Evolutionary conservation across 1,140 invertebrate genomes (phyloP).

Genomic region (Papilio polytes): DNA sequence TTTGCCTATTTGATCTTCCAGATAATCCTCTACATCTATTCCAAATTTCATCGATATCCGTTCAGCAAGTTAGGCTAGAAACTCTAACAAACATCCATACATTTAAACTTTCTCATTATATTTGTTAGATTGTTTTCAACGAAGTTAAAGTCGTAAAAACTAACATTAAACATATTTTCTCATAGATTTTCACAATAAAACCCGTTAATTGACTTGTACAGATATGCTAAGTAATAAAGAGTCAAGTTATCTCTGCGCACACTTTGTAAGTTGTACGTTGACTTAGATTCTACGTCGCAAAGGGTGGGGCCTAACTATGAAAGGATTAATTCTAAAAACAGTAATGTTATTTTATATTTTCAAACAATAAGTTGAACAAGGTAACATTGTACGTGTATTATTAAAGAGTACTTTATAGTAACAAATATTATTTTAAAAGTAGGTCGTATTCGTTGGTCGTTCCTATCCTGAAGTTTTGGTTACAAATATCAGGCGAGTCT

Average conservation of each 20-base stretch:
- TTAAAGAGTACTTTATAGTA: neutral
- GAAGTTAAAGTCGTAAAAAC: neutral
- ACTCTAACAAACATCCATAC: no score
- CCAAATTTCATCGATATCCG: no score
- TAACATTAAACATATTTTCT: neutral
- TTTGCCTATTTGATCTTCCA: no score
- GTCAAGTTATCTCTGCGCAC: neutral
- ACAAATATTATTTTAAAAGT: no score
- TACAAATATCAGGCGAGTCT: no score
- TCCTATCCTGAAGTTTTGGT: no score
- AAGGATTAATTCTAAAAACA: neutral
- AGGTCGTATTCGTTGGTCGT: no score
- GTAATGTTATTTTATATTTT: neutral
- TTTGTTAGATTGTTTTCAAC: neutral
- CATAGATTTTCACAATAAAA: neutral
- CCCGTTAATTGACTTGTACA: slow-evolving; percentile 22
- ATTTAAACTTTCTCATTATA: no score
- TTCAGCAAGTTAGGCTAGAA: no score
- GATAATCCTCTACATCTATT: no score
- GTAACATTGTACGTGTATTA: neutral
- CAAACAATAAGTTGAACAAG: neutral
- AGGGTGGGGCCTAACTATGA: neutral
- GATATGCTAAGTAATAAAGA: slow-evolving; percentile 11
- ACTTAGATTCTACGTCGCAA: slow-evolving; percentile 6
- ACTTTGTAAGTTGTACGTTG: slow-evolving; percentile 6